Conservation (phyloP, 1,140 invertebrate species). For the Phenacoccus solenopsis region DNA sequence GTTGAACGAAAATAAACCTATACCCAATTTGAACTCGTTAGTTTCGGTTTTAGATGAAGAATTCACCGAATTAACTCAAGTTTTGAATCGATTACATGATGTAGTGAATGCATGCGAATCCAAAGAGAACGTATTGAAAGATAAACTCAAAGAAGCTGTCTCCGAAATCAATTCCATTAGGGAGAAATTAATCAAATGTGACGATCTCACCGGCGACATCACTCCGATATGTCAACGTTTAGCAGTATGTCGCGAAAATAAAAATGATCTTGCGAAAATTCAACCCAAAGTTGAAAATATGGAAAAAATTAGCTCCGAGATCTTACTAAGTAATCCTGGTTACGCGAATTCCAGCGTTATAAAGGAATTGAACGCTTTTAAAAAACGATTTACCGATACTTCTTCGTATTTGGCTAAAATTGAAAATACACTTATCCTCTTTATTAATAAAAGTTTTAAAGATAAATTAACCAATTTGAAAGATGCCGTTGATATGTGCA, state of each 20-base stretch:
- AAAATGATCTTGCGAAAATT: constrained; percentile 46
- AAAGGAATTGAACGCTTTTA: constrained; percentile 64
- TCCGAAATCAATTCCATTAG: constrained; percentile 59
- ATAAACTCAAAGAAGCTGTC: constrained; percentile 52
- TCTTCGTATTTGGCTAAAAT: constrained; percentile 63
- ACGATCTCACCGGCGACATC: constrained; percentile 81
- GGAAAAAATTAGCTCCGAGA: constrained; percentile 50
- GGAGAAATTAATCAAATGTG: constrained; percentile 77
- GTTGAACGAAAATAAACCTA: constrained; percentile 56
- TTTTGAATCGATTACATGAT: constrained; percentile 61
- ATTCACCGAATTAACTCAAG: constrained; percentile 57
- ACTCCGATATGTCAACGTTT: constrained; percentile 61
- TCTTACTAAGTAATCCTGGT: constrained; percentile 63
- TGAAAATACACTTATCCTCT: constrained; percentile 59
- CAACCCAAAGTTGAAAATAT: constrained; percentile 51
- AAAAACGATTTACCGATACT: constrained; percentile 62
- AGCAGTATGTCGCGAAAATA: constrained; percentile 40
- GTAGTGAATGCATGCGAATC: constrained; percentile 54
- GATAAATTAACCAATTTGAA: constrained; percentile 71
- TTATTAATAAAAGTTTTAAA: constrained; percentile 74
- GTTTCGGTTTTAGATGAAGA: constrained; percentile 58
- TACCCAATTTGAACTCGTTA: constrained; percentile 53
- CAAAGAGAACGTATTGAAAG: constrained; percentile 56
- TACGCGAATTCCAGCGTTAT: constrained; percentile 54
- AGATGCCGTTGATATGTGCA: constrained; percentile 59